Evolutionary conservation across 2,797 vertebrate species (phyloP).

Genomic region (Uromys caudimaculatus): DNA sequence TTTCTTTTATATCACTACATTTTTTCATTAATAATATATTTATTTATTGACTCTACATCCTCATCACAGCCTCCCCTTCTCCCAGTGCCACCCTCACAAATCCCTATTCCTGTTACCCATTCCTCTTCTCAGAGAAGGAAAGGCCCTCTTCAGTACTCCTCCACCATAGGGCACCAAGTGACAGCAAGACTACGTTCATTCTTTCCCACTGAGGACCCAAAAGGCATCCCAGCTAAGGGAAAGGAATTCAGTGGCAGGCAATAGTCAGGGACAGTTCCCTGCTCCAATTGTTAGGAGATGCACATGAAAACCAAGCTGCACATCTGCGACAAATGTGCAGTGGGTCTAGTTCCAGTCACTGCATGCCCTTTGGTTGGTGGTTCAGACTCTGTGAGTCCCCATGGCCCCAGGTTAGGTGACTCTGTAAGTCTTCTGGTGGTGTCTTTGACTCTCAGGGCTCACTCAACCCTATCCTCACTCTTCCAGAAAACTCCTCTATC

Average conservation of each 20-base stretch:
- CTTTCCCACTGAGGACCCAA: not conserved
- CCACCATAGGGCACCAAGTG: not conserved
- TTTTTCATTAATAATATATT: not conserved
- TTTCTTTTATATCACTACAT: no score
- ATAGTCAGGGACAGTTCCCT: not conserved
- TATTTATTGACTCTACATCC: not conserved
- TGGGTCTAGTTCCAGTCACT: not conserved
- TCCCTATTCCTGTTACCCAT: not conserved
- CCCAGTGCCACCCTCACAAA: not conserved
- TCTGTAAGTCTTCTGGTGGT: not conserved
- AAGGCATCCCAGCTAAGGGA: not conserved
- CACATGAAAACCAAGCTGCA: not conserved
- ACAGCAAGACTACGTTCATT: not conserved
- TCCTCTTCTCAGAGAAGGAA: not conserved
- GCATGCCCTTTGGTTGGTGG: not conserved
- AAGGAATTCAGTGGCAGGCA: not conserved
- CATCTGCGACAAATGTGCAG: not conserved
- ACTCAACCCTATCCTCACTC: not conserved
- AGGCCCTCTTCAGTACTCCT: not conserved
- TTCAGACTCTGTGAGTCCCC: not conserved
- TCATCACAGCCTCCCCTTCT: not conserved
- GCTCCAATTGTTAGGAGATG: not conserved
- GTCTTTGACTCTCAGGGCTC: not conserved
- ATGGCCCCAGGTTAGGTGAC: no score
- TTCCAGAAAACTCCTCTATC: not conserved